phyloP scores from a whole-genome alignment of 2,113 vertebrate species.

The Delphinapterus leucas region DNA sequence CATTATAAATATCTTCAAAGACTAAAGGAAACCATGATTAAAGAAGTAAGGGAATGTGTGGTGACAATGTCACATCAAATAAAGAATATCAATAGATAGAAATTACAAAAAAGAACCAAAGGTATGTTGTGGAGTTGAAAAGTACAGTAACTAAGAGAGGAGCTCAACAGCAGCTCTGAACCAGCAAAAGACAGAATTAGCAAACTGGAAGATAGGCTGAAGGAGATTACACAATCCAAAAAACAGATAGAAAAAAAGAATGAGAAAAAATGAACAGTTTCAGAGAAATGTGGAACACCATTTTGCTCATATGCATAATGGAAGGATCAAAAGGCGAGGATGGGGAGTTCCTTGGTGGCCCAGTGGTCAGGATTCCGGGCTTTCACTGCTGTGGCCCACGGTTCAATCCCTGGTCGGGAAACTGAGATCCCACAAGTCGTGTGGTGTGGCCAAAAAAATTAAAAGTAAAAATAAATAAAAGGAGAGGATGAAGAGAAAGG shows the following conservation, averaged over 20 bases:
- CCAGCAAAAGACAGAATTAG: not conserved
- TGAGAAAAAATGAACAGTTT: not conserved
- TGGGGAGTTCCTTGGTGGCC: not conserved
- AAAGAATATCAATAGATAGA: not conserved
- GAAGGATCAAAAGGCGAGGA: not conserved
- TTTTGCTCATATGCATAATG: not conserved
- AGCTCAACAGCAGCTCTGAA: not conserved
- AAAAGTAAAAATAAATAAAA: too few relatives aligned
- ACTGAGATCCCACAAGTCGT: not conserved
- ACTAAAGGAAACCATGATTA: not conserved
- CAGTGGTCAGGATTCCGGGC: not conserved
- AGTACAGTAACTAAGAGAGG: not conserved
- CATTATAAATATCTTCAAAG: not conserved
- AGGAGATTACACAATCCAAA: not conserved
- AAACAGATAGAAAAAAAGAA: not conserved
- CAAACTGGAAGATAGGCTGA: not conserved
- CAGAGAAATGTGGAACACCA: not conserved
- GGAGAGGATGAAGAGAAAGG: not conserved
- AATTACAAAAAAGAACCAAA: conserved; percentile 1
- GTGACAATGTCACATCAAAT: not conserved
- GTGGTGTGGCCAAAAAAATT: too few relatives aligned
- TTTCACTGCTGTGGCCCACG: not conserved
- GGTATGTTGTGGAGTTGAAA: not conserved
- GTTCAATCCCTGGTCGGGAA: not conserved
- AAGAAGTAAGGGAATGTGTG: not conserved